Percentiles rank a stretch among this genome's conserved stretches.
phyloP scores from a whole-genome alignment of 2,888 invertebrate species.

The Crematogaster levior region DNA sequence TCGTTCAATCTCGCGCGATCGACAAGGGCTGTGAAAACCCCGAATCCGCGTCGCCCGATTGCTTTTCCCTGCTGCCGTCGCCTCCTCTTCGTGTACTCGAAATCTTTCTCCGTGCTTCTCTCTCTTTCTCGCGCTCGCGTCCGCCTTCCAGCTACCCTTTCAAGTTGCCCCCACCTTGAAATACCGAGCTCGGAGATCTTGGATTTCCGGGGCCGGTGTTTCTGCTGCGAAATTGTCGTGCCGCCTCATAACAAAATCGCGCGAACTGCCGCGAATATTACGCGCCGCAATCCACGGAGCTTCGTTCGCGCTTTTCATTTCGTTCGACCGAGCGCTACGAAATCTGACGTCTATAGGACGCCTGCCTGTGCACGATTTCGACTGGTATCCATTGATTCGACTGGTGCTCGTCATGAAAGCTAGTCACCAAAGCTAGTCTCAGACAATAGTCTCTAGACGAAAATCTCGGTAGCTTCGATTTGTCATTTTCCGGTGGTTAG shows the following conservation, averaged over 20 bases:
- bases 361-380: constrained; percentile 37
- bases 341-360: constrained; percentile 50
- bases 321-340: constrained; percentile 50
- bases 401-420: constrained; percentile 27
- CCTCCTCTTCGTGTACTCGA: constrained; percentile 48
- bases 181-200: constrained; percentile 57
- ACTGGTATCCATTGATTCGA: constrained; percentile 44
- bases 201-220: constrained; percentile 64
- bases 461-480: constrained; percentile 37
- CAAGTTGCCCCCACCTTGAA: constrained; percentile 51
- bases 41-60: constrained; percentile 74
- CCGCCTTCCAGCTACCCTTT: constrained; percentile 43
- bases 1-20: constrained; percentile 74
- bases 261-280: constrained; percentile 59
- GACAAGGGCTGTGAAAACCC: constrained; percentile 66
- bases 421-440: constrained; percentile 36
- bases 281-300: constrained; percentile 60
- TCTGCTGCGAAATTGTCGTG: constrained; percentile 60
- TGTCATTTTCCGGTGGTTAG: constrained; percentile 16
- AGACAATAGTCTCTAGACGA: constrained; percentile 28
- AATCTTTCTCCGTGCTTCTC: constrained; percentile 35
- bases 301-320: constrained; percentile 65
- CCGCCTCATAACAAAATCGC: constrained; percentile 61
- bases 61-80: constrained; percentile 69
- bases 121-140: constrained; percentile 31